A percentile compares a stretch with the other conserved stretches of the same genome.
These are phyloP conservation scores for Eudemis profundana DNA, from an alignment of 2,888 invertebrate species.

Conservation along the genomic window DNA sequence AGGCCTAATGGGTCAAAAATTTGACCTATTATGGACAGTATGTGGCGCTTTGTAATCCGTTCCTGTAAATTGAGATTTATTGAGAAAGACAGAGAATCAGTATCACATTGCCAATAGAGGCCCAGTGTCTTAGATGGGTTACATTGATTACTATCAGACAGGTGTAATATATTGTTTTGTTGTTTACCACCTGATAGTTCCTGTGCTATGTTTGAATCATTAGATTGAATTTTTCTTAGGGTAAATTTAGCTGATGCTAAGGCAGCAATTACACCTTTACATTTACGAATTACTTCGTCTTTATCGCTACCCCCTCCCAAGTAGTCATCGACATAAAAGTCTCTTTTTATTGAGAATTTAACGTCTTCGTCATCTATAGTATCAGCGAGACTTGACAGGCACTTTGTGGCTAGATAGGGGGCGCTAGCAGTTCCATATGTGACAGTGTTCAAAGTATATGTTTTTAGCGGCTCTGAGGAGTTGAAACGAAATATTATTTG, in stretches of 20 bases:
- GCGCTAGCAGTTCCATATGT: conserved; percentile 30
- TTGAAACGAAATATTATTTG: no score
- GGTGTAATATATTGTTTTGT: no score
- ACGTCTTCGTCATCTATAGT: neutral
- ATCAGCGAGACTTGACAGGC: conserved; percentile 3
- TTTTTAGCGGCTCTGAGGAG: neutral
- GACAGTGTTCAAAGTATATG: conserved; percentile 1
- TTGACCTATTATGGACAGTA: neutral
- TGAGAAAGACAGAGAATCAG: conserved; percentile 1
- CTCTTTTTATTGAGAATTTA: neutral
- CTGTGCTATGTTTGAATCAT: no score
- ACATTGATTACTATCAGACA: no score
- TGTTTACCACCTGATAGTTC: no score
- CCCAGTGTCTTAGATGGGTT: no score
- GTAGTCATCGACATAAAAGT: conserved; percentile 30
- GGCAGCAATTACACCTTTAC: no score
- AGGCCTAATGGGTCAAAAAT: neutral
- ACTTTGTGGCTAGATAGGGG: conserved; percentile 16
- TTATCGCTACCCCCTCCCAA: conserved; percentile 1
- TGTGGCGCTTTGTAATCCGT: conserved; percentile 18
- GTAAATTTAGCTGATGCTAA: no score
- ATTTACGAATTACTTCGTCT: neutral
- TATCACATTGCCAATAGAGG: neutral
- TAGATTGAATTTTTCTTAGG: no score
- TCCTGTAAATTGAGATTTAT: neutral